A percentile compares a stretch with the other conserved stretches of the same genome.
phyloP scores from a whole-genome alignment of 1,140 invertebrate genomes.

The Homarus americanus region DNA sequence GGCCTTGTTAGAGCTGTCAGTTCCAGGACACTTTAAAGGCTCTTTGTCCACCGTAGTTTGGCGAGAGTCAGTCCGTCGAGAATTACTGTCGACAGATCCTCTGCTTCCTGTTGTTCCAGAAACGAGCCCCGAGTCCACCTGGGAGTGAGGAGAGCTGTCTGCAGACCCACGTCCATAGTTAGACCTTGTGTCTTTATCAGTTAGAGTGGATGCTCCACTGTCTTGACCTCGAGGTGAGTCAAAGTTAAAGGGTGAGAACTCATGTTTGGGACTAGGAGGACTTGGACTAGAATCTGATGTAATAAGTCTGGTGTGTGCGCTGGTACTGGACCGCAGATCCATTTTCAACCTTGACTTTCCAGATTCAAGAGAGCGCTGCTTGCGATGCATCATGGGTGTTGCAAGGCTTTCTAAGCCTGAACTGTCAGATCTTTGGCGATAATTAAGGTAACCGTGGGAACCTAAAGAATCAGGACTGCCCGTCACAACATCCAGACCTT shows the following conservation, averaged over 20 bases:
- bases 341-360: conserved; percentile 60
- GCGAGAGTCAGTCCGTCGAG: conserved; percentile 42
- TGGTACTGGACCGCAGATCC: conserved; percentile 55
- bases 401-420: conserved; percentile 75
- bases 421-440: conserved; percentile 65
- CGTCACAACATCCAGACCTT: conserved; percentile 49
- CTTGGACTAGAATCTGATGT: conserved; percentile 75
- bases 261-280: conserved; percentile 73
- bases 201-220: conserved; percentile 75
- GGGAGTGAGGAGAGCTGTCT: conserved; percentile 76
- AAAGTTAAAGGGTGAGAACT: conserved; percentile 71
- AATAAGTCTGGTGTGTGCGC: conserved; percentile 71
- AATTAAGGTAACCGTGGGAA: conserved; percentile 54
- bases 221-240: conserved; percentile 71
- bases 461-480: conserved; percentile 65
- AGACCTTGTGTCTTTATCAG: conserved; percentile 69
- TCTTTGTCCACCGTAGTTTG: conserved; percentile 46
- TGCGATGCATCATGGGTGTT: conserved; percentile 76
- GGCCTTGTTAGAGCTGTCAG: conserved; percentile 34
- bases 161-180: conserved; percentile 73
- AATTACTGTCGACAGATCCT: conserved; percentile 75
- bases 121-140: conserved; percentile 76
- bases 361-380: conserved; percentile 75
- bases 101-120: conserved; percentile 76
- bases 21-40: conserved; percentile 16